Evolutionary conservation across 2,113 vertebrate species (phyloP), one percentile per base, ranked within the genome.

Genomic region (Cottus gobio): DNA sequence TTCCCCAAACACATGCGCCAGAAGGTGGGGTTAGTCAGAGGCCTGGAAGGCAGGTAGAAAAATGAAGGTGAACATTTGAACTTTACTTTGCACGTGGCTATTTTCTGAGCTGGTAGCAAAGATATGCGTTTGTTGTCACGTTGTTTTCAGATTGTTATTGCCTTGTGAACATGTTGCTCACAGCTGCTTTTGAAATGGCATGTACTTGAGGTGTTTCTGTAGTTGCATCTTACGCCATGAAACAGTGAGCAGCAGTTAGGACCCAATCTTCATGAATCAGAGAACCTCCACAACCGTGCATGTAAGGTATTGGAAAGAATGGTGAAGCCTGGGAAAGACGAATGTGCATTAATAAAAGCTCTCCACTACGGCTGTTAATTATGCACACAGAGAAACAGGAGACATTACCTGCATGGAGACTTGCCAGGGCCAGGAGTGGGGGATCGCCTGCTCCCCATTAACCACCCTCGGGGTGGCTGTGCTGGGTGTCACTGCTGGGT

Each of bases 231-330:
- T 90, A 94, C 93, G 20, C 0, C 87, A 91, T 91, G 78, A 95
- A 94, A 69, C 95, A 96, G 86, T 95, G 95, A 86, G 95, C 95
- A 63, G 93, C 93, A 26, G 94, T 94, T 1, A 96, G 92, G 56
- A 95, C 73, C 94, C 94, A 95, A 60, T 94, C 88, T 44, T 93
- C 46, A 6, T 95, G 91, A 75, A 96, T 95, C 71, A 95, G 80
- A 77, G 95, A 94, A 8, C 94, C 95, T 65, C 92, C 94, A 81
- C 95, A 95, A 7, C 39, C 75, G 8, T 95, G 94, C 84, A 90
- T 86, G 85, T 90, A 85, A 22, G 89, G 88, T 7, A 80, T 70
- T 30, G 67, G 34, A 26, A 24, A 2, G 0, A 87, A 1, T 0
- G 57, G 77, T n/a, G 66, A 66, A 10, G 66, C 89, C 93, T 95